Percentiles rank a stretch among this genome's conserved stretches.
Conservation (phyloP, 2,888 invertebrate species). For the Proisotoma minuta region DNA sequence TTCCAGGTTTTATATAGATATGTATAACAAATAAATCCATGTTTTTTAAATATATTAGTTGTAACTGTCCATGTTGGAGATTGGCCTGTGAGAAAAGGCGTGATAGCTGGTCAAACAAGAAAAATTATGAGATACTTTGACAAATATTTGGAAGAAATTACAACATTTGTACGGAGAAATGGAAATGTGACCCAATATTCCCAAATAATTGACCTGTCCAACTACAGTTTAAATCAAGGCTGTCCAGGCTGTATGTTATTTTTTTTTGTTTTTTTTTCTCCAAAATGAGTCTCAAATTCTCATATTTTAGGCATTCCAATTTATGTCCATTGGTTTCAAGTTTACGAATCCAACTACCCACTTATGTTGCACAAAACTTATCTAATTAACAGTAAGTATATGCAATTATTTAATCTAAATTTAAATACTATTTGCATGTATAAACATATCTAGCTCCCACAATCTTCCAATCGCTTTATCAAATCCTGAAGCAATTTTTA, state of each 20-base stretch:
- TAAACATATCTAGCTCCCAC: too few species aligned
- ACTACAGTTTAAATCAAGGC: conserved; percentile 2
- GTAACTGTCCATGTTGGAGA: neutral
- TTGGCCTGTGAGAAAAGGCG: conserved; percentile 1
- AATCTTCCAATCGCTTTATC: too few species aligned
- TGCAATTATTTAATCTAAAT: too few species aligned
- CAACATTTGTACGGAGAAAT: neutral
- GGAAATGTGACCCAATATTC: conserved; percentile 1
- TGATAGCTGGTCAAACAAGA: neutral
- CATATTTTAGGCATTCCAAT: conserved; percentile 1
- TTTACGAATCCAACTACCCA: neutral
- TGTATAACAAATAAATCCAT: too few species aligned
- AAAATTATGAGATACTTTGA: neutral
- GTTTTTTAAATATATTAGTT: too few species aligned
- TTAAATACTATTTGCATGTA: too few species aligned
- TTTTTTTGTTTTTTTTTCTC: neutral
- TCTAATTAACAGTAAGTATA: too few species aligned
- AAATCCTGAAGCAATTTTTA: too few species aligned
- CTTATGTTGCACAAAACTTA: too few species aligned
- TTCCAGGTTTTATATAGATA: too few species aligned
- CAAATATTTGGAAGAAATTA: conserved; percentile 2
- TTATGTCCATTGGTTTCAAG: neutral
- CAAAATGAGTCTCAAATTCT: neutral
- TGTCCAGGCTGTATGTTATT: neutral
- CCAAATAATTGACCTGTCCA: neutral